Evolutionary conservation across 2,888 invertebrate genomes (phyloP).

Genomic region (Elegia similella): DNA sequence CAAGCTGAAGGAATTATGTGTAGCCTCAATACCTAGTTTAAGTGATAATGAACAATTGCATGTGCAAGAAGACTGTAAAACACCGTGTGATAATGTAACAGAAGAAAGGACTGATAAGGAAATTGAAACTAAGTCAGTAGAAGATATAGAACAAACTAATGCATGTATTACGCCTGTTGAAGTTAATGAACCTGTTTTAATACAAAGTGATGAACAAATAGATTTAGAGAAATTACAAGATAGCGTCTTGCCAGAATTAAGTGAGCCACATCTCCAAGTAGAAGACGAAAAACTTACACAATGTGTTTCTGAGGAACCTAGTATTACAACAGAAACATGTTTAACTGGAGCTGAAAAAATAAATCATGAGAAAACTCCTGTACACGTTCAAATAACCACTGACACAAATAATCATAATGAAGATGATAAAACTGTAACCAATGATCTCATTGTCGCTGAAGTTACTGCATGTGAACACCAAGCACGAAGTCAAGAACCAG

Average conservation of each 20-base stretch:
- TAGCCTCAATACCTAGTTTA: slow-evolving; percentile 69
- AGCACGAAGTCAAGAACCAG: slow-evolving; percentile 16
- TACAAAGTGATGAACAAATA: slow-evolving; percentile 23
- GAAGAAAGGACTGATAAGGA: slow-evolving; percentile 61
- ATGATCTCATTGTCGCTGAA: slow-evolving; percentile 33
- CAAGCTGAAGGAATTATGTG: slow-evolving; percentile 67
- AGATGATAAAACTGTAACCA: slow-evolving; percentile 31
- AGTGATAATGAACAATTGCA: slow-evolving; percentile 64
- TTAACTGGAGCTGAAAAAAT: slow-evolving; percentile 20
- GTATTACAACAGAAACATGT: slow-evolving; percentile 11
- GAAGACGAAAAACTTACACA: slow-evolving; percentile 29
- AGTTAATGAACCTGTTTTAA: slow-evolving; percentile 37
- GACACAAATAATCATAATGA: slow-evolving; percentile 5
- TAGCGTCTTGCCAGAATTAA: slow-evolving; percentile 40
- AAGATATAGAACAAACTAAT: slow-evolving; percentile 47
- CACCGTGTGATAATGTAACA: slow-evolving; percentile 68
- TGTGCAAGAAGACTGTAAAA: slow-evolving; percentile 69
- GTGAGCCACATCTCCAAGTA: slow-evolving; percentile 25
- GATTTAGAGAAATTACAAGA: slow-evolving; percentile 32
- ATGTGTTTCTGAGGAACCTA: slow-evolving; percentile 5
- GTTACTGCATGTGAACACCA: slow-evolving; percentile 22
- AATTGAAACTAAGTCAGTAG: slow-evolving; percentile 73
- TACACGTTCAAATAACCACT: slow-evolving; percentile 10
- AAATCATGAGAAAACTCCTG: slow-evolving; percentile 22
- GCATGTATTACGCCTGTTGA: slow-evolving; percentile 35